Conservation (phyloP, 2,113 vertebrate species). For the Saccopteryx leptura region DNA sequence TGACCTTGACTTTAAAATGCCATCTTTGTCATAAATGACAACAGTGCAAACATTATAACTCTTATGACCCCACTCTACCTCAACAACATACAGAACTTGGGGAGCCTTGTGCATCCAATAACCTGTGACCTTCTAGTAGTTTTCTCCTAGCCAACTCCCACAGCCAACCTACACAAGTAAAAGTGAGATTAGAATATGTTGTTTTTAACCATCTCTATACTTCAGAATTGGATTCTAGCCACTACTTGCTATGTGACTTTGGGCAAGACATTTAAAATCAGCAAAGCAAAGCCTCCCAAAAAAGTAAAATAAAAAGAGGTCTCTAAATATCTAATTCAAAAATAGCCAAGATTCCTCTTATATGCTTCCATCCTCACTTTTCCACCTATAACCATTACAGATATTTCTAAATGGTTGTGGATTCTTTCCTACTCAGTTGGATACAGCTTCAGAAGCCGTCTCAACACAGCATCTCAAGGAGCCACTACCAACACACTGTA, state of each 20-base stretch:
- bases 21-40: neutral
- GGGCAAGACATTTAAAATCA: neutral
- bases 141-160: neutral
- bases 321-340: neutral
- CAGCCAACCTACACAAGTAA: neutral
- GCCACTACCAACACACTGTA: neutral
- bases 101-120: neutral
- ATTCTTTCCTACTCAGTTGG: neutral
- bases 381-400: neutral
- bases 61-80: neutral
- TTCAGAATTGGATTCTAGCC: neutral
- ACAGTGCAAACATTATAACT: neutral
- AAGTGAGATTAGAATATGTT: neutral
- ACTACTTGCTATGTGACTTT: neutral
- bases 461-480: neutral
- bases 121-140: neutral
- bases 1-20: constrained; percentile 30
- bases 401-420: neutral
- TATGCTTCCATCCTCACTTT: neutral
- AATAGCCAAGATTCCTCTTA: neutral
- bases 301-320: constrained; percentile 4
- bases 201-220: neutral
- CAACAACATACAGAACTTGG: neutral
- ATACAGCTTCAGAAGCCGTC: neutral
- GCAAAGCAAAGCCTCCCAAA: constrained; percentile 40